These are phyloP conservation scores for Vidua chalybeata DNA, from an alignment of 2,113 vertebrate genomes.

Conservation along the genomic window DNA sequence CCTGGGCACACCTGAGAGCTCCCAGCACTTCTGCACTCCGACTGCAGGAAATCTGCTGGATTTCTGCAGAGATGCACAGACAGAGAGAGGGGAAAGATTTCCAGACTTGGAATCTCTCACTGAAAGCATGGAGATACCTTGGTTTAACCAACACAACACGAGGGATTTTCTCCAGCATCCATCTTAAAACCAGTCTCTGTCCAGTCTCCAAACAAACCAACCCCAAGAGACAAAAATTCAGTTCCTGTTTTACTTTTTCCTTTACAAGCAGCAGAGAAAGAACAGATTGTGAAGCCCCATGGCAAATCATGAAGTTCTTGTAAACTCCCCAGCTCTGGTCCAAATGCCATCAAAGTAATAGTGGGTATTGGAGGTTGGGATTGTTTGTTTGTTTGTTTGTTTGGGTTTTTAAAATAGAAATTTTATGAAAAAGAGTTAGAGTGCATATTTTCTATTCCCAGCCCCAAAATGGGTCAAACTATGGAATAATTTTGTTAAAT, in stretches of 20 bases:
- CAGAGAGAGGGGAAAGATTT: neutral
- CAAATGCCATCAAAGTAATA: neutral
- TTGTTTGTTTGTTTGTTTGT: neutral
- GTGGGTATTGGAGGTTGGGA: neutral
- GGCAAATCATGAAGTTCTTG: neutral
- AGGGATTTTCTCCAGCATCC: neutral
- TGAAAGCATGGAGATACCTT: neutral
- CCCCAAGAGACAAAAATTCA: neutral
- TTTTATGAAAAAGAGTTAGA: neutral
- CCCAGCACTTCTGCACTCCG: neutral
- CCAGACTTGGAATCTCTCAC: neutral
- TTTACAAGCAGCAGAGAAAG: neutral
- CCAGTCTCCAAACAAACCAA: neutral
- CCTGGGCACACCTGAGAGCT: neutral
- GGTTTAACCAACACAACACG: neutral
- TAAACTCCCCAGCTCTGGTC: neutral
- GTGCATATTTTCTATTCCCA: neutral
- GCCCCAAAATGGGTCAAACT: neutral
- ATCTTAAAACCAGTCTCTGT: neutral
- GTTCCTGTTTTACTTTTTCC: neutral
- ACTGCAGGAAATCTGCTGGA: rapidly evolving
- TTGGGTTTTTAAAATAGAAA: neutral
- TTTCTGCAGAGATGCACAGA: neutral
- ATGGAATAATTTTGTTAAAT: neutral
- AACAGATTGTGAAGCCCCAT: neutral